Percentiles rank a stretch among this genome's conserved stretches.
Evolutionary conservation across 2,113 vertebrate genomes (phyloP).

Genomic region (Hippocampus guttulatus): DNA sequence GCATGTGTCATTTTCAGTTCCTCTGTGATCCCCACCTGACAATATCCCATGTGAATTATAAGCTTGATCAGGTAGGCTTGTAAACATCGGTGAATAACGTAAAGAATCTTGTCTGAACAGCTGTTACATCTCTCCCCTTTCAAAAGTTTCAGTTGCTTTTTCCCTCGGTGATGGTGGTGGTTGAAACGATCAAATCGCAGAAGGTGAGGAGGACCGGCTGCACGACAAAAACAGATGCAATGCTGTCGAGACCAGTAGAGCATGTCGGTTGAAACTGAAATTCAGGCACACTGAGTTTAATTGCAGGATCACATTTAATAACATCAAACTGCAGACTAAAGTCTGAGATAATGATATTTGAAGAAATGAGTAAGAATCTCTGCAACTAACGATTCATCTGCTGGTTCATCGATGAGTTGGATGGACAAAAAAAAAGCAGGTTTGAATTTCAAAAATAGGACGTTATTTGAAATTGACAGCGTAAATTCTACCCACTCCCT

Average conservation of each 20-base stretch:
- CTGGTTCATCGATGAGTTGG: too few species aligned
- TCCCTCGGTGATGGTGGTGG: slow-evolving; percentile 93
- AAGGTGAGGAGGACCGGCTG: slow-evolving; percentile 74
- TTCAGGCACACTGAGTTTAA: background rate
- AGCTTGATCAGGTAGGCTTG: slow-evolving; percentile 86
- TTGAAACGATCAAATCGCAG: slow-evolving; percentile 92
- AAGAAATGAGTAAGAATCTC: background rate
- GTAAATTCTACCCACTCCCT: too few species aligned
- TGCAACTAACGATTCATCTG: too few species aligned
- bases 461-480: too few species aligned
- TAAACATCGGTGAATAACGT: background rate
- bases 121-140: background rate
- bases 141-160: slow-evolving; percentile 94
- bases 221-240: background rate
- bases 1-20: slow-evolving; percentile 77
- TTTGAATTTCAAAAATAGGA: too few species aligned
- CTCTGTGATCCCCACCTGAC: slow-evolving; percentile 93
- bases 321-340: background rate
- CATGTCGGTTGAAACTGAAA: background rate
- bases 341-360: background rate
- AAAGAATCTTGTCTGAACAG: background rate
- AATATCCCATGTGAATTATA: slow-evolving; percentile 94
- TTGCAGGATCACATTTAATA: background rate
- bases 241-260: background rate
- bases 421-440: too few species aligned